Conservation (phyloP, 2,888 invertebrate genomes). For the Ramazzottius varieornatus region DNA sequence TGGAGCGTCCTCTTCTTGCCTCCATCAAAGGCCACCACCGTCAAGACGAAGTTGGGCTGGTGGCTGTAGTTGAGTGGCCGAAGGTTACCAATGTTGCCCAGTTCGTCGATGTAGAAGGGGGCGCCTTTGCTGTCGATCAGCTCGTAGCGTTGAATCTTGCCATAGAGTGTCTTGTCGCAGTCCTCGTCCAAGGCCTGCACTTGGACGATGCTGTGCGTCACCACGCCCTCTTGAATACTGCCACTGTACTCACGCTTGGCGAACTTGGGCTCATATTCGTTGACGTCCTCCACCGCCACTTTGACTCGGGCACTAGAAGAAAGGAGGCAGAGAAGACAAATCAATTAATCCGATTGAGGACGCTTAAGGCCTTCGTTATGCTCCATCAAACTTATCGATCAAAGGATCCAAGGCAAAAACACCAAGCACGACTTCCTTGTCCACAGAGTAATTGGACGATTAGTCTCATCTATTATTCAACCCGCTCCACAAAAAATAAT, state of each 20-base stretch:
- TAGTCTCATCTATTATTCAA: no score
- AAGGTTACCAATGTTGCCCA: conserved; percentile 61
- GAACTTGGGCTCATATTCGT: conserved; percentile 78
- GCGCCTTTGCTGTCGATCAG: conserved; percentile 54
- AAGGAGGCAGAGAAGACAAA: no score
- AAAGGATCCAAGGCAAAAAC: no score
- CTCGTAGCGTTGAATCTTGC: conserved; percentile 89
- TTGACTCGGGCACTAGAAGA: conserved; percentile 55
- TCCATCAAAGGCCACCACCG: conserved; percentile 87
- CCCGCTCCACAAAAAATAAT: no score
- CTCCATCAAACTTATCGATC: no score
- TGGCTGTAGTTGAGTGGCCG: conserved; percentile 70
- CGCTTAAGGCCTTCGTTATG: no score
- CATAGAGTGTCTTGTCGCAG: conserved; percentile 76
- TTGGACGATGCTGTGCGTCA: conserved; percentile 64
- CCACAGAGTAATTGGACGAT: no score
- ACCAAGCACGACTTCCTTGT: no score
- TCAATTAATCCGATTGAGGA: no score
- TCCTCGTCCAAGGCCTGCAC: conserved; percentile 77
- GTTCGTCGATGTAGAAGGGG: conserved; percentile 16
- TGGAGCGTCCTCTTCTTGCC: conserved; percentile 68
- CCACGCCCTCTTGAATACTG: conserved; percentile 61
- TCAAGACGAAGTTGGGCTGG: conserved; percentile 79
- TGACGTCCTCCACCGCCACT: conserved; percentile 79
- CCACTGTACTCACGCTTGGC: conserved; percentile 65